These are phyloP conservation scores for Acrocera orbiculus DNA, from an alignment of 2,888 invertebrate genomes.

Conservation along the genomic window DNA sequence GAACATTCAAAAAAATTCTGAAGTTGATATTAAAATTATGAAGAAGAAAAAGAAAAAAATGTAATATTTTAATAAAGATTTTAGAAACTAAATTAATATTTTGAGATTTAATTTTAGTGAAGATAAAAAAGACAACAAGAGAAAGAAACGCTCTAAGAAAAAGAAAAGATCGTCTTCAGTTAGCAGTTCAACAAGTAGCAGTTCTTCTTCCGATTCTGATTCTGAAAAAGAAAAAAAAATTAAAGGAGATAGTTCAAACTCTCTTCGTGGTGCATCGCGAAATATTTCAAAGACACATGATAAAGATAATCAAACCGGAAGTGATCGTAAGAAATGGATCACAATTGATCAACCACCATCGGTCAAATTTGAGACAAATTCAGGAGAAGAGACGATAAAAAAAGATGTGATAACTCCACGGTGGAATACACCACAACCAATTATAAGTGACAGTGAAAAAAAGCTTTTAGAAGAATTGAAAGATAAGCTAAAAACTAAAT, in stretches of 20 bases:
- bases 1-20: slow-evolving; percentile 8
- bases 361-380: slow-evolving; percentile 12
- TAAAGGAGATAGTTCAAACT: slow-evolving; percentile 30
- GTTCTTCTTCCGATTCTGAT: slow-evolving; percentile 16
- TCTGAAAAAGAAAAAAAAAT: slow-evolving; percentile 13
- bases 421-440: slow-evolving; percentile 39
- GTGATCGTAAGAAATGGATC: slow-evolving; percentile 30
- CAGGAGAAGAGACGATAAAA: slow-evolving; percentile 18
- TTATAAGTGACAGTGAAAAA: slow-evolving; percentile 38
- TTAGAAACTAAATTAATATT: not conserved
- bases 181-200: slow-evolving; percentile 17
- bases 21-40: slow-evolving; percentile 33
- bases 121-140: slow-evolving; percentile 34
- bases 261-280: slow-evolving; percentile 47
- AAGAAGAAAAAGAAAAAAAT: slow-evolving; percentile 42
- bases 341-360: slow-evolving; percentile 18
- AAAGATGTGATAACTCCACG: slow-evolving; percentile 37
- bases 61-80: slow-evolving; percentile 16
- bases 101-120: slow-evolving; percentile 13
- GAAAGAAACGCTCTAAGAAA: slow-evolving; percentile 34
- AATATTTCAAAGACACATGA: slow-evolving; percentile 36
- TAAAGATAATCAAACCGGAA: slow-evolving; percentile 18
- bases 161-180: slow-evolving; percentile 24
- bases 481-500: slow-evolving; percentile 25
- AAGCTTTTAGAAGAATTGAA: slow-evolving; percentile 36